Evolutionary conservation across 2,797 vertebrate genomes (phyloP).

Genomic region (Merluccius polli): DNA sequence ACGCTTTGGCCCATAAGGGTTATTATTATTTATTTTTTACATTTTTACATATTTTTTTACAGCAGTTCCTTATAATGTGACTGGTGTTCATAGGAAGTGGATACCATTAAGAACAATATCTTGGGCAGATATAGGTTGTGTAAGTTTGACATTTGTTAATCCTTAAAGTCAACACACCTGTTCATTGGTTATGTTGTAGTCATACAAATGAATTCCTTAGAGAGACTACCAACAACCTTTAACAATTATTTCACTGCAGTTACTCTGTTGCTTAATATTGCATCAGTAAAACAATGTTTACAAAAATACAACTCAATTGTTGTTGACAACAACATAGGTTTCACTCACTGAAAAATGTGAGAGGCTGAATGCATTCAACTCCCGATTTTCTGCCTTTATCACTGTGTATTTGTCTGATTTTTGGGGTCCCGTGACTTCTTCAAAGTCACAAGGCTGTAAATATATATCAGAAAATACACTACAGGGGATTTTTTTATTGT

Average conservation of each 20-base stretch:
- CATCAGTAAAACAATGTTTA: neutral
- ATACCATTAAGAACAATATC: neutral
- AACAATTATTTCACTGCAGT: neutral
- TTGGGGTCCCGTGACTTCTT: too few species aligned
- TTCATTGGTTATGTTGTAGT: neutral
- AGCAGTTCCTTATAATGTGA: neutral
- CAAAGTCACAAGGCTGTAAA: too few species aligned
- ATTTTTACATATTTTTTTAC: neutral
- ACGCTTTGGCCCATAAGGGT: neutral
- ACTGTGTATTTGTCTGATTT: neutral
- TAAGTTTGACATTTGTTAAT: neutral
- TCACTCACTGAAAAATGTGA: neutral
- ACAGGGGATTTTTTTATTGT: too few species aligned
- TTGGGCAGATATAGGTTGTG: neutral
- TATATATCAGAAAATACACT: too few species aligned
- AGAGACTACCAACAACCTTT: neutral
- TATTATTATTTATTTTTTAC: too few species aligned
- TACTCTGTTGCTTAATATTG: neutral
- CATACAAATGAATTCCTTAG: neutral
- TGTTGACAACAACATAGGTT: neutral
- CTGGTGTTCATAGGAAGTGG: neutral
- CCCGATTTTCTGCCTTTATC: neutral
- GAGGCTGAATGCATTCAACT: neutral
- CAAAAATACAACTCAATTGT: neutral
- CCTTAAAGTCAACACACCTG: neutral